Evolutionary conservation across 92 coral and sea anemone genomes (phyloP), one percentile per base, ranked within the genome.

Genomic region (Epizoanthus fatuus): DNA sequence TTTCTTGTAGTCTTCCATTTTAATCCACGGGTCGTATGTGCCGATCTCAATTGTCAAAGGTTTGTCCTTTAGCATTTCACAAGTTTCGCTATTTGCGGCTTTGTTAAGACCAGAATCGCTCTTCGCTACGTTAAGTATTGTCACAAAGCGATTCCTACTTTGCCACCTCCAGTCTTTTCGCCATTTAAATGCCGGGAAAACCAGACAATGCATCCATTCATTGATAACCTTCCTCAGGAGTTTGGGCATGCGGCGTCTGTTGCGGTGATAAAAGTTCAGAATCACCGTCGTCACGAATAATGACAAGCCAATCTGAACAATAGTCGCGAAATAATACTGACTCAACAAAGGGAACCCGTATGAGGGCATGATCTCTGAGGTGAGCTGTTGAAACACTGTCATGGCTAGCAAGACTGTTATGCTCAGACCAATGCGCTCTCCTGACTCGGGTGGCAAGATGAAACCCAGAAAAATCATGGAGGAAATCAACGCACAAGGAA

Each of bases 301-400:
- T 0, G 99, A 95, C 3, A 90, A 83, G 56, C 98, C 96, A 42
- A 96, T 95, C 81, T 96, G 98, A 5, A 95, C 55, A 58, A 96
- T 94, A 67, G 95, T 95, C 10, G 98, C 98, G 53, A 96, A 96
- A 79, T 96, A 96, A 67, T 96, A 96, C 88, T 96, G 99, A 15
- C 99, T 96, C 4, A 96, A 93, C 2, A 96, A 90, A 19, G 99
- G 99, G 47, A 96, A 96, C 15, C 93, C 99, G 53, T 96, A 96
- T 10, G 99, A 91, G 0, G 99, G 99, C 98, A 96, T 96, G 12
- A 96, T 84, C 70, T 93, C 99, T 0, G 98, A 93, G 12, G 98
- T 95, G 35, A 96, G 93, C 55, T 96, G 99, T 72, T 96, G 99
- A 65, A 96, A 96, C 8, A 96, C 99, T 0, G 99, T 96, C 99